Evolutionary conservation across 1,140 invertebrate genomes (phyloP), one percentile per base, ranked within the genome.

Genomic region (Pectinophora gossypiella): DNA sequence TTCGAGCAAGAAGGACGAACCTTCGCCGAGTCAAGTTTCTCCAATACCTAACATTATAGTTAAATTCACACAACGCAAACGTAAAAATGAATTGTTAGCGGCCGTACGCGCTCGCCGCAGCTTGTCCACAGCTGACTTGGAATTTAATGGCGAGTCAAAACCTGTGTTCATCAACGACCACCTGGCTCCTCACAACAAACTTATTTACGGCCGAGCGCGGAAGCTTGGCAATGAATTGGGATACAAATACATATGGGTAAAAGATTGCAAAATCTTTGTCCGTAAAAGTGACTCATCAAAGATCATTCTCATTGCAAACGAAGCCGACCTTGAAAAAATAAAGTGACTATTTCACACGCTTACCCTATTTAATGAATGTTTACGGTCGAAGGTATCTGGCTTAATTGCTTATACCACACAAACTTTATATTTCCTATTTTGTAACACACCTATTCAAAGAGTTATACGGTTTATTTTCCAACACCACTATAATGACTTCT

Each of bases 211-310:
- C 0, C 36, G 21, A 1, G 40, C 42, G 1, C 48, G 51, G 0
- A 18, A 40, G 19, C 38, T 44, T 1, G 51, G 43, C 0, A 45
- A 40, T n/a, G 36, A 59, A 15, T 21, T 27, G 0, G 20, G 13
- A 15, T 59, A 49, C 35, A 49, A 45, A 18, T 59, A 49, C 21
- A 43, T 59, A 0, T 59, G 56, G 56, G 7, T 59, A 1, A 59
- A 36, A 1, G 42, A 59, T n/a, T 49, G 51, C n/a, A 53, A 54
- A 22, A 50, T 59, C 12, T 46, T 45, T 18, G 20, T 59, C 2
- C 51, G 46, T 3, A 59, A 51, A 18, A 54, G 35, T 42, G 56
- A 59, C 5, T 20, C 35, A 1, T 59, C 56, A 12, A 53, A 40
- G 23, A 6, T 35, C 3, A 23, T 54, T 12, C 9, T 53, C 1